Conservation (phyloP, 2,888 invertebrate species). For the Agonopterix subpropinquella region DNA sequence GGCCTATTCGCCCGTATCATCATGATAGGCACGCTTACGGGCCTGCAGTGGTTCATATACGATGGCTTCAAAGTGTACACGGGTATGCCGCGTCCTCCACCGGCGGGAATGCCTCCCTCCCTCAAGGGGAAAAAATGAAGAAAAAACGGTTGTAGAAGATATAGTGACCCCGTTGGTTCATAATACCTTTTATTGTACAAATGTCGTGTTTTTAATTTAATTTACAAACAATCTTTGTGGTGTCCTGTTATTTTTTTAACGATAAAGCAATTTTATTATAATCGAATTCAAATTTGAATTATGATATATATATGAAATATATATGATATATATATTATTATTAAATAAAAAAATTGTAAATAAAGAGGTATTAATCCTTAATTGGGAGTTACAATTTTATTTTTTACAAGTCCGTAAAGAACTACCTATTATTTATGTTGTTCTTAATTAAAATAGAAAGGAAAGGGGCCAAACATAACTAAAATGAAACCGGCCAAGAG, state of each 20-base stretch:
- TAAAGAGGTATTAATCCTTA: too few relatives aligned
- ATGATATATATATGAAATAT: too few relatives aligned
- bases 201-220: neutral
- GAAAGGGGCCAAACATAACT: too few relatives aligned
- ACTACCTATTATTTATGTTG: too few relatives aligned
- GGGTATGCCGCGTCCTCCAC: conserved; percentile 89
- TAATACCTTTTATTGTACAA: neutral
- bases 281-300: too few relatives aligned
- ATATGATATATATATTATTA: too few relatives aligned
- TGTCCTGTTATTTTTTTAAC: neutral
- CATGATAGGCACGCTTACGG: conserved; percentile 95
- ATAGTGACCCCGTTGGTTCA: neutral
- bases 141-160: neutral
- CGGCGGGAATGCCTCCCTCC: conserved; percentile 82
- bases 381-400: too few relatives aligned
- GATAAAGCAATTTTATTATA: too few relatives aligned
- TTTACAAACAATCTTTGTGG: neutral
- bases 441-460: too few relatives aligned
- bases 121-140: conserved; percentile 16
- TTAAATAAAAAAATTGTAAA: too few relatives aligned
- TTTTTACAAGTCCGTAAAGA: too few relatives aligned
- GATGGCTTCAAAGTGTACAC: conserved; percentile 91
- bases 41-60: conserved; percentile 95
- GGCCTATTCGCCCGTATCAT: conserved; percentile 90
- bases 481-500: too few relatives aligned